These are phyloP conservation scores for Euwallacea similis DNA, from an alignment of 1,140 invertebrate genomes.

Conservation along the genomic window DNA sequence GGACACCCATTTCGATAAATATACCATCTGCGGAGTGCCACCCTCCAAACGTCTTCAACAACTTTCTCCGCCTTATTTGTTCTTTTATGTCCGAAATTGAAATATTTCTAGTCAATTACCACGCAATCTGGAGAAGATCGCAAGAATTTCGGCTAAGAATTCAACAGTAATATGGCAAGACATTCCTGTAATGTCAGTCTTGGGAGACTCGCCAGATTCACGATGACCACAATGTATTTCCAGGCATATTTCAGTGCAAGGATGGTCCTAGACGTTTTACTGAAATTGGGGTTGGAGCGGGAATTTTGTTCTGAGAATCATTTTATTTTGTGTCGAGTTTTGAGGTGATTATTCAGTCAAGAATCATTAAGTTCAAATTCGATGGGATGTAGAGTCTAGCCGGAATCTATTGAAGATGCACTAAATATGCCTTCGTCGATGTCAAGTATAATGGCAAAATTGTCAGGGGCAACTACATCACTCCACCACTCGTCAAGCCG, in stretches of 20 bases:
- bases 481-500: no score
- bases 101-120: constrained; percentile 43
- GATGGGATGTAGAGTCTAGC: no score
- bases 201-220: constrained; percentile 33
- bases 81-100: constrained; percentile 31
- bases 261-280: constrained; percentile 18
- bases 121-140: constrained; percentile 41
- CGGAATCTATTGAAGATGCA: no score
- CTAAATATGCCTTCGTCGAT: no score
- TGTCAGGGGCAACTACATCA: no score
- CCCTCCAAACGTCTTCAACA: constrained; percentile 8
- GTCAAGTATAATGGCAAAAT: no score
- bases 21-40: no score
- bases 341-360: no score
- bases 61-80: constrained; percentile 28
- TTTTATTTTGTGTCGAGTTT: no score
- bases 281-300: not conserved
- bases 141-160: constrained; percentile 41
- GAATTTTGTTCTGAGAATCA: no score
- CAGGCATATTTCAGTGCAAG: constrained; percentile 25
- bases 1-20: not conserved
- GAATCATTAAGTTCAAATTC: no score
- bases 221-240: constrained; percentile 36
- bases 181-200: constrained; percentile 40
- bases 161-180: constrained; percentile 42